phyloP scores from a whole-genome alignment of 2,113 vertebrate species.

The Marcusenius ussheri region DNA sequence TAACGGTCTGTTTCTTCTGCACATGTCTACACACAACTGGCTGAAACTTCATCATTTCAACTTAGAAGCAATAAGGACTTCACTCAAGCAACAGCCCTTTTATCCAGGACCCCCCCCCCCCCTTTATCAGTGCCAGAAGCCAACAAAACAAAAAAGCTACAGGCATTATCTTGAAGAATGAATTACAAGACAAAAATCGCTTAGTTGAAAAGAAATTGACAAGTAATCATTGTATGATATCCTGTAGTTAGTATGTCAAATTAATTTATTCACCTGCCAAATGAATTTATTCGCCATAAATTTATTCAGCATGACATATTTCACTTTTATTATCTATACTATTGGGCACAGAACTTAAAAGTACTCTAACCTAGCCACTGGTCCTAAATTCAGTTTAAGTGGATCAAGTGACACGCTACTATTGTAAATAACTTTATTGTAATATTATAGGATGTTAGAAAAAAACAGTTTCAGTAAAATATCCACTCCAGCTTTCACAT shows the following conservation, averaged over 20 bases:
- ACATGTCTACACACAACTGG: not conserved
- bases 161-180: not conserved
- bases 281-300: not conserved
- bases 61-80: not conserved
- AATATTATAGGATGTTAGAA: not conserved
- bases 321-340: not conserved
- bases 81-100: not conserved
- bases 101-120: not conserved
- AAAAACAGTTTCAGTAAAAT: not conserved
- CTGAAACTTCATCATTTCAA: not conserved
- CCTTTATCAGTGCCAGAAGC: not conserved
- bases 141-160: not conserved
- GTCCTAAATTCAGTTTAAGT: not conserved
- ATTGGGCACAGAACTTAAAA: not conserved
- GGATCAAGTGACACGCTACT: not conserved
- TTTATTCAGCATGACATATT: not conserved
- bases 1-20: not conserved
- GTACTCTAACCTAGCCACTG: not conserved
- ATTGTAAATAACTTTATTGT: not conserved
- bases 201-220: not conserved
- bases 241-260: not conserved
- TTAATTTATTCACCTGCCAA: not conserved
- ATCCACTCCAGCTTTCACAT: not conserved
- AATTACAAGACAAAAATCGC: not conserved
- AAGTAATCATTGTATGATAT: not conserved